Percentiles rank a stretch among this genome's conserved stretches.
These are phyloP conservation scores for Lamproptera curius DNA, from an alignment of 2,888 invertebrate genomes.

Conservation along the genomic window DNA sequence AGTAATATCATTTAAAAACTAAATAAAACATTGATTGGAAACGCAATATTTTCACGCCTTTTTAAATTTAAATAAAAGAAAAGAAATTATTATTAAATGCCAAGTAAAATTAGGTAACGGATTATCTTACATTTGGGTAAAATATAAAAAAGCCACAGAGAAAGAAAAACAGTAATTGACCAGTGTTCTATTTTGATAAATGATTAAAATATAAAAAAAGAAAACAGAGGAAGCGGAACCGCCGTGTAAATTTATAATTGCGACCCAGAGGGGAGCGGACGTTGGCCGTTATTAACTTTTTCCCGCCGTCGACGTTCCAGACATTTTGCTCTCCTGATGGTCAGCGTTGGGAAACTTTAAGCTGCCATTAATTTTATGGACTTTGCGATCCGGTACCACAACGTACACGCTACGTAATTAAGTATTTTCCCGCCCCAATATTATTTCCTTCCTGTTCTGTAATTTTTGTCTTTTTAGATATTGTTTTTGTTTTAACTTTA, in stretches of 20 bases:
- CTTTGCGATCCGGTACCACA: slow-evolving; percentile 14
- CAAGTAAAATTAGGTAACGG: too few relatives aligned
- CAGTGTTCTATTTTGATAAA: slow-evolving; percentile 26
- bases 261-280: slow-evolving; percentile 28
- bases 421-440: slow-evolving; percentile 16
- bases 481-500: too few relatives aligned
- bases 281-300: slow-evolving; percentile 49
- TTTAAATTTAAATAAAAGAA: too few relatives aligned
- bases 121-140: too few relatives aligned
- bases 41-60: too few relatives aligned
- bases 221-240: slow-evolving; percentile 32
- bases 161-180: slow-evolving; percentile 10
- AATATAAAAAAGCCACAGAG: too few relatives aligned
- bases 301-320: slow-evolving; percentile 30
- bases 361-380: slow-evolving; percentile 38
- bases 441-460: neutral
- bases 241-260: slow-evolving; percentile 40
- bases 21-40: too few relatives aligned
- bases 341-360: slow-evolving; percentile 32
- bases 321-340: slow-evolving; percentile 31
- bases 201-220: slow-evolving; percentile 27
- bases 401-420: slow-evolving; percentile 6
- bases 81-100: too few relatives aligned
- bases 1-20: too few relatives aligned
- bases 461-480: too few relatives aligned